Evolutionary conservation across 2,888 invertebrate species (phyloP).

Genomic region (Zygogramma bicolorata): DNA sequence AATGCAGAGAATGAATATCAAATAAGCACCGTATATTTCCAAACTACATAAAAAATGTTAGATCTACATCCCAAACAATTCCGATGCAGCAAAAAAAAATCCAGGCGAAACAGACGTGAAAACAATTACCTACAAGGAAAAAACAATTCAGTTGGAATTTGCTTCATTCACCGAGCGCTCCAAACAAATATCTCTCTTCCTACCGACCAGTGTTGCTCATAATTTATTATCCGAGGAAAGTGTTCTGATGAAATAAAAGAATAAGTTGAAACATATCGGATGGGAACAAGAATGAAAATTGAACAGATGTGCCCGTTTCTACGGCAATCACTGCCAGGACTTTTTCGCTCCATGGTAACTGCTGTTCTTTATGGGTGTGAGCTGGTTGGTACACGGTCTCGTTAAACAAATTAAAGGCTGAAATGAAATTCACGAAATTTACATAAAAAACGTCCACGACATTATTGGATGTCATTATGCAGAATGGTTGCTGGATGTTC

Average conservation of each 20-base stretch:
- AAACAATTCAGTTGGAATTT: too few relatives aligned
- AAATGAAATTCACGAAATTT: neutral
- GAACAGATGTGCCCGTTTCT: conserved; percentile 4
- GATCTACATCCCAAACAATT: too few relatives aligned
- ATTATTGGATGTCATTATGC: neutral
- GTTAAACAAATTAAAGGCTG: neutral
- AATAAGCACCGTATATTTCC: too few relatives aligned
- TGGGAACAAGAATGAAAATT: neutral
- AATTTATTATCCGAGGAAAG: neutral
- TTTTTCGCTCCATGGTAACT: neutral
- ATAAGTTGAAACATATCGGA: neutral
- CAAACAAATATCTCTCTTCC: neutral
- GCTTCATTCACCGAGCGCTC: neutral
- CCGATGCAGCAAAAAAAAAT: too few relatives aligned
- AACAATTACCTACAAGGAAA: too few relatives aligned
- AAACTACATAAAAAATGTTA: too few relatives aligned
- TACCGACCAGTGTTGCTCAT: neutral
- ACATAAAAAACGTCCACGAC: neutral
- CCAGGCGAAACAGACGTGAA: too few relatives aligned
- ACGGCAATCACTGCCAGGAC: neutral
- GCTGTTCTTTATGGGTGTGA: neutral
- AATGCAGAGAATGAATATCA: too few relatives aligned
- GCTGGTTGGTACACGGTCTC: neutral
- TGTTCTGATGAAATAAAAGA: neutral
- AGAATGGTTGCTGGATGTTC: neutral